Conservation (phyloP, 2,888 invertebrate species). For the Altica lythri region DNA sequence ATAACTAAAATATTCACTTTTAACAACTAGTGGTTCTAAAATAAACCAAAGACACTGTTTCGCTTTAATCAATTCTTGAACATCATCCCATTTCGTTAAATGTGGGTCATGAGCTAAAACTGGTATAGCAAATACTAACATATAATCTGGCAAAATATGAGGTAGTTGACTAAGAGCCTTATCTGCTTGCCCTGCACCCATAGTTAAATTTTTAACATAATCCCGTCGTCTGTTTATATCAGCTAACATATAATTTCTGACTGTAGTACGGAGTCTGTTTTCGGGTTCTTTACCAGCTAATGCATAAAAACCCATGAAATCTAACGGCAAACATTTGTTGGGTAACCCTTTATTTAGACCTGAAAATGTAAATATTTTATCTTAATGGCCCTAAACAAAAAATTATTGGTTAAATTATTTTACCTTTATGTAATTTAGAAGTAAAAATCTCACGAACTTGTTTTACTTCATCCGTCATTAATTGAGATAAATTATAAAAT, state of each 20-base stretch:
- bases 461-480: slow-evolving; percentile 84
- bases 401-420: background rate
- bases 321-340: slow-evolving; percentile 88
- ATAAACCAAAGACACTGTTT: slow-evolving; percentile 93
- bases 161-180: slow-evolving; percentile 77
- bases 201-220: slow-evolving; percentile 83
- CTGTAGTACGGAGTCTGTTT: slow-evolving; percentile 69
- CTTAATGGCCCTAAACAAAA: slow-evolving; percentile 2
- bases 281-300: slow-evolving; percentile 88
- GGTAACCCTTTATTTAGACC: slow-evolving; percentile 67
- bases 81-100: slow-evolving; percentile 77
- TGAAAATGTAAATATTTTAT: slow-evolving; percentile 8
- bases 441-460: slow-evolving; percentile 80
- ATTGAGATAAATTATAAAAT: slow-evolving; percentile 89
- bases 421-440: slow-evolving; percentile 82
- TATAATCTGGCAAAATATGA: slow-evolving; percentile 94
- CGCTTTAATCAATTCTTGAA: slow-evolving; percentile 75
- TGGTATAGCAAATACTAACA: slow-evolving; percentile 95
- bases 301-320: slow-evolving; percentile 84
- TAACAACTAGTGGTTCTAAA: slow-evolving; percentile 89
- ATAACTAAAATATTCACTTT: slow-evolving; percentile 93
- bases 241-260: slow-evolving; percentile 82
- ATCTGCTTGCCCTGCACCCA: slow-evolving; percentile 69
- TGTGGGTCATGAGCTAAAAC: slow-evolving; percentile 92
- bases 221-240: slow-evolving; percentile 89